Conservation (phyloP, 2,113 vertebrate species). For the Hemiprocne comata region DNA sequence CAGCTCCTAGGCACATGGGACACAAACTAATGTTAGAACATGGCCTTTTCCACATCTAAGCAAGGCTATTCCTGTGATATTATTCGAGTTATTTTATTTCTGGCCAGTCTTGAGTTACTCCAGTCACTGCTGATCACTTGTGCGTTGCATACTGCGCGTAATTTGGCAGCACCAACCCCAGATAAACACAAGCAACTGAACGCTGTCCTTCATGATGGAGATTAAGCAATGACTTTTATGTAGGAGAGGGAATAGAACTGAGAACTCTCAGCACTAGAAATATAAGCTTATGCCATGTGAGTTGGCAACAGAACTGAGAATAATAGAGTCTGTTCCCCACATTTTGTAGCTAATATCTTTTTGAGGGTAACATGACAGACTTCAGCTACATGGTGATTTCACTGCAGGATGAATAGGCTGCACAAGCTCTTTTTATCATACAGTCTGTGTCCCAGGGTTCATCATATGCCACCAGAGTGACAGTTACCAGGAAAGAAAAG, state of each 20-base stretch:
- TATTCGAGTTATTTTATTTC: slow-evolving; percentile 23
- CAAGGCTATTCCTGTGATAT: neutral
- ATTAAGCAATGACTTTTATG: neutral
- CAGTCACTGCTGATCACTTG: neutral
- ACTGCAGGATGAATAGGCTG: neutral
- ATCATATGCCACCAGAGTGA: neutral
- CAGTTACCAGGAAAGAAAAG: neutral
- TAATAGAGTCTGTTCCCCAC: neutral
- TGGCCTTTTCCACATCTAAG: neutral
- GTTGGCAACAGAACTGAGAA: neutral
- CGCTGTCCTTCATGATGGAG: neutral
- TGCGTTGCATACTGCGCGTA: neutral
- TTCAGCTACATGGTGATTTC: neutral
- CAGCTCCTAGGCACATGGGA: neutral
- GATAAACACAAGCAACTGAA: slow-evolving; percentile 2
- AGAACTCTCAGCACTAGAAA: neutral
- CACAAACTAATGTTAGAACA: neutral
- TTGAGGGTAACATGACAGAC: neutral
- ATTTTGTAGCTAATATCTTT: neutral
- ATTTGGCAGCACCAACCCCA: slow-evolving; percentile 27
- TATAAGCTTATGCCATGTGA: neutral
- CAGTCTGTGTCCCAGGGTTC: neutral
- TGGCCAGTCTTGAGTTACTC: slow-evolving; percentile 4
- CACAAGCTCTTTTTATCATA: neutral
- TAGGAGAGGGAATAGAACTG: neutral